Base-by-base conservation (phyloP, 2,888 invertebrate species). In the Anagyrus pseudococci region DNA sequence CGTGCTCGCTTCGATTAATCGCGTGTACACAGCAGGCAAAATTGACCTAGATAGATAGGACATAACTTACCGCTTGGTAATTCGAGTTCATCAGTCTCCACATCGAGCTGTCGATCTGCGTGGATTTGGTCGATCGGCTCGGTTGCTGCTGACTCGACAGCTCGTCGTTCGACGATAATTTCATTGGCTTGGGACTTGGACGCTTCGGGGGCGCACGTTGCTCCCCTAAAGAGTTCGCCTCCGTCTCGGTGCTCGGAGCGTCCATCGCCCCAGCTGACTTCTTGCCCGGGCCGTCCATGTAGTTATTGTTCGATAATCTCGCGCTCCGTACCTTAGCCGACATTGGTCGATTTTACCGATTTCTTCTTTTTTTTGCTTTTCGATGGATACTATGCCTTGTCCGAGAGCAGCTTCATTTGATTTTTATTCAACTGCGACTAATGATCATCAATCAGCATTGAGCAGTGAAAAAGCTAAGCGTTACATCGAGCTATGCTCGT, bases 251-350 rank as follows among this genome's bases (percentile, higher is more conserved):
- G 13, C 33, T 8, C 7, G 33, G 7, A 6, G 33, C 33, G 13
- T 37, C 20, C 25, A 13, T 29, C n/a, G 29, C 37, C 37, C 37
- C 37, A 13, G 25, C 29, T 1, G 13, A 17, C 20, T 49, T 50
- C 33, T 33, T 56, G 26, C n/a, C 22, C 50, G 33, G 17, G 20
- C 4, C 2, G 22, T 29, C 41, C 8, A 22, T 48, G 58, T 49
- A 40, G 37, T 54, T 63, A 19, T 55, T 54, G 25, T 64, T 61
- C 40, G 59, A 17, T 62, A 64, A n/a, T n/a, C n/a, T n/a, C n/a
- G n/a, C n/a, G n/a, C n/a, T n/a, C n/a, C n/a, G n/a, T n/a, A n/a
- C n/a, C n/a, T n/a, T n/a, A n/a, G n/a, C n/a, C n/a, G n/a, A n/a
- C n/a, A n/a, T n/a, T n/a, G n/a, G n/a, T n/a, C n/a, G n/a, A n/a